Percentiles rank a stretch among this genome's conserved stretches.
These are phyloP conservation scores for Hirtodrosophila duncani DNA, from an alignment of 2,888 invertebrate species.

Conservation along the genomic window DNA sequence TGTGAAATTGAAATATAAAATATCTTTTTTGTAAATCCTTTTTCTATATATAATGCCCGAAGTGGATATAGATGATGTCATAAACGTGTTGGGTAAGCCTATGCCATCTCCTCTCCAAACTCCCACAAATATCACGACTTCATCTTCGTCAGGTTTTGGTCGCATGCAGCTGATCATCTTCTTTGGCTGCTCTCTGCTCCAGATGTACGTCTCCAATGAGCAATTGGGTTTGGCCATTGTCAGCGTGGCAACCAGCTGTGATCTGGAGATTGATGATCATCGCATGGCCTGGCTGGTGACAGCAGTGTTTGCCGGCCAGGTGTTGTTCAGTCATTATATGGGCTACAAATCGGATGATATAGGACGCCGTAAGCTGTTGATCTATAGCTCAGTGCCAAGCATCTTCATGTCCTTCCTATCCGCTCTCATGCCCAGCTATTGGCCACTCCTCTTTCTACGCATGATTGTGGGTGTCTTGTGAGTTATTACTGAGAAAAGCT, in stretches of 20 bases:
- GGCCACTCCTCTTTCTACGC: no score
- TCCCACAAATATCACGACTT: neutral
- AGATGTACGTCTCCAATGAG: constrained; percentile 30
- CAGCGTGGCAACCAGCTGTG: constrained; percentile 22
- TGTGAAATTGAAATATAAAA: no score
- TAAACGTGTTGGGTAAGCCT: constrained; percentile 3
- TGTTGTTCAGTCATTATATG: constrained; percentile 18
- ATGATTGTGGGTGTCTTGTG: no score
- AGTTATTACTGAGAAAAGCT: no score
- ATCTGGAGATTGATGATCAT: constrained; percentile 14
- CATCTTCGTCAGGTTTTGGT: constrained; percentile 28
- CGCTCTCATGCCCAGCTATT: no score
- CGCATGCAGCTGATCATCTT: constrained; percentile 27
- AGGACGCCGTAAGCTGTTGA: constrained; percentile 22
- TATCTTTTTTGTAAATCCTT: neutral
- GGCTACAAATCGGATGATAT: constrained; percentile 33
- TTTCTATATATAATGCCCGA: constrained; percentile 1
- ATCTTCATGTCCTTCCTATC: no score
- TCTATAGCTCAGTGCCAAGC: neutral
- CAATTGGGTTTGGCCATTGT: constrained; percentile 23
- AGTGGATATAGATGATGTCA: constrained; percentile 32
- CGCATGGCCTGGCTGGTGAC: constrained; percentile 27
- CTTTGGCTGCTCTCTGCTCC: constrained; percentile 5
- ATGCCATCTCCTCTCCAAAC: neutral
- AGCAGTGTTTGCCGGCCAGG: constrained; percentile 12